Conservation (phyloP, 2,113 vertebrate species). For the Tenrec ecaudatus region DNA sequence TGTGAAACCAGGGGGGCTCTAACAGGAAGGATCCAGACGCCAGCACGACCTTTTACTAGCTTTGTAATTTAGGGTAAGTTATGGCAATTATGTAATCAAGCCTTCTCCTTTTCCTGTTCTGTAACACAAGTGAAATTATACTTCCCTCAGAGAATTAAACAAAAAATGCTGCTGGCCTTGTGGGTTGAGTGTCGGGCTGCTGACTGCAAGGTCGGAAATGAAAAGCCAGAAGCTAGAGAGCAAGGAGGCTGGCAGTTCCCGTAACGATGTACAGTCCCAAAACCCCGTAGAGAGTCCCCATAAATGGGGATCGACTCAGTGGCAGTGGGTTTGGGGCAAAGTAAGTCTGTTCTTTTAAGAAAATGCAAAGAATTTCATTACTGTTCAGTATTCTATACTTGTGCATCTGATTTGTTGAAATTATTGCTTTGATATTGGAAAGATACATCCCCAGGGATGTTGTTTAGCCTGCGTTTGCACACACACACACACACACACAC, state of each 20-base stretch:
- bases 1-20: too few relatives aligned
- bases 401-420: slow-evolving; percentile 26
- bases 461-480: background rate
- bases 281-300: too few relatives aligned
- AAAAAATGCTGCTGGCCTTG: background rate
- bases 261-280: too few relatives aligned
- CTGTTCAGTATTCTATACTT: background rate
- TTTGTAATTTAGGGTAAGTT: background rate
- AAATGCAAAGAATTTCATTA: background rate
- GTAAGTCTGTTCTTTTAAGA: background rate
- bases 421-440: slow-evolving; percentile 18
- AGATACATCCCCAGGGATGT: background rate
- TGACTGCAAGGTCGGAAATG: too few relatives aligned
- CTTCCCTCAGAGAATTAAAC: background rate
- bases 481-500: too few relatives aligned
- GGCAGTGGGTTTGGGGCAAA: background rate
- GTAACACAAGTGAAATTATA: slow-evolving; percentile 11
- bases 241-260: too few relatives aligned
- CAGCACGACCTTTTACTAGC: background rate
- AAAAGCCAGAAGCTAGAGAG: too few relatives aligned
- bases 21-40: too few relatives aligned
- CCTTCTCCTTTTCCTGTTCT: background rate
- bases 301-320: too few relatives aligned
- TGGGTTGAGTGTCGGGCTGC: too few relatives aligned
- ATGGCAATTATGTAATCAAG: slow-evolving; percentile 11